Evolutionary conservation across 2,113 vertebrate genomes (phyloP).

Genomic region (Myrmecobius fasciatus): DNA sequence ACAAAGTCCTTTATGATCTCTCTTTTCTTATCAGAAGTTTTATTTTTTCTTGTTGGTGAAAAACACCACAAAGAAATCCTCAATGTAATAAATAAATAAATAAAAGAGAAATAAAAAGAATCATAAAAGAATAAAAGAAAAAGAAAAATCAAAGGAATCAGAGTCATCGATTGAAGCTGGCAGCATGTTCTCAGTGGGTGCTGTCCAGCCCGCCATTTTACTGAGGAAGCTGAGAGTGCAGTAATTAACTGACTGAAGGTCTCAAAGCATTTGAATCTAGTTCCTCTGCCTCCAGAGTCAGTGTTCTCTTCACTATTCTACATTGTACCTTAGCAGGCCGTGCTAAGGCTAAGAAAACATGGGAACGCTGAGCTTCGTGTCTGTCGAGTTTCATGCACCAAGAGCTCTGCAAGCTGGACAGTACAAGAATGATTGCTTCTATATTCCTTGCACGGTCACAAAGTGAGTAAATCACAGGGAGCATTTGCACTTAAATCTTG

Average conservation of each 20-base stretch:
- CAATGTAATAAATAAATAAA: neutral
- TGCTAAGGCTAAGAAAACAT: neutral
- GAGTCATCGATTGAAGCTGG: neutral
- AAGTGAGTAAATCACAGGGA: neutral
- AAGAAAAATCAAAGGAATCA: neutral
- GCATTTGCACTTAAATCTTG: neutral
- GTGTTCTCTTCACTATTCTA: neutral
- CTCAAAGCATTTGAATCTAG: neutral
- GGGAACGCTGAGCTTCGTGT: neutral
- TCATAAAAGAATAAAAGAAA: neutral
- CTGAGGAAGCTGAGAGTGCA: neutral
- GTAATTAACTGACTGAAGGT: neutral
- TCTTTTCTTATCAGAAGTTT: constrained; percentile 46
- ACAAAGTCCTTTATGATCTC: constrained; percentile 49
- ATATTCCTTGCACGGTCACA: neutral
- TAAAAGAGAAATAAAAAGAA: too few species aligned
- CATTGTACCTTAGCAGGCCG: neutral
- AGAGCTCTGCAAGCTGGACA: neutral
- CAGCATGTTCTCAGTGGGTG: neutral
- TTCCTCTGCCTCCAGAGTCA: neutral
- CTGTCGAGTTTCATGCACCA: neutral
- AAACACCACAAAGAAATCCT: constrained; percentile 68
- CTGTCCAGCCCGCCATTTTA: neutral
- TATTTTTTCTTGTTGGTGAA: constrained; percentile 57
- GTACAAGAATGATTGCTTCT: neutral